phyloP scores from a whole-genome alignment of 2,888 invertebrate genomes.

The Marronus borbonicus region DNA sequence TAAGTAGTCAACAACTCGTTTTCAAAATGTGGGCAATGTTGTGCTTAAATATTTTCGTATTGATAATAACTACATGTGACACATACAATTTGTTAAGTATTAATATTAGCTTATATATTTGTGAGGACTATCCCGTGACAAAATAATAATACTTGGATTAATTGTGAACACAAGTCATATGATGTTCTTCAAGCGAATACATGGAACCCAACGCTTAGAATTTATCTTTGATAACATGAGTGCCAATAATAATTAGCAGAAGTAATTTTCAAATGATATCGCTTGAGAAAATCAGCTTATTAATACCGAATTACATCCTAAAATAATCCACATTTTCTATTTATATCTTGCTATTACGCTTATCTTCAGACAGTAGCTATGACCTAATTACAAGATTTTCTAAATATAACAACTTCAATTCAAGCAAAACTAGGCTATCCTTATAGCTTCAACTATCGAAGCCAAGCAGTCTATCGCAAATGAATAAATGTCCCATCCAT shows the following conservation, averaged over 20 bases:
- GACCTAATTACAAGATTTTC: too few species aligned
- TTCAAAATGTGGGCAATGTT: not conserved
- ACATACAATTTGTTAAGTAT: constrained; percentile 2
- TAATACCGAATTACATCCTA: not conserved
- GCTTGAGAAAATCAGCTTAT: not conserved
- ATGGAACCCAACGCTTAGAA: too few species aligned
- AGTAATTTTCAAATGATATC: not conserved
- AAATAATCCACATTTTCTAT: not conserved
- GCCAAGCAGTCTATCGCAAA: too few species aligned
- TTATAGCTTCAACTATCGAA: too few species aligned
- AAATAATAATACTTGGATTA: not conserved
- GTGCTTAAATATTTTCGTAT: not conserved
- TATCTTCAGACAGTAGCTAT: too few species aligned
- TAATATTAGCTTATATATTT: not conserved
- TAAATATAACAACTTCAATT: too few species aligned
- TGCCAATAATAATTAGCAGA: not conserved
- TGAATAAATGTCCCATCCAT: too few species aligned
- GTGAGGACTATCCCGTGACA: not conserved
- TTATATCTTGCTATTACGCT: not conserved
- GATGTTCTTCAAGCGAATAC: too few species aligned
- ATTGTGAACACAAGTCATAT: not conserved
- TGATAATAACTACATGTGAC: not conserved
- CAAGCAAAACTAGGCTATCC: too few species aligned
- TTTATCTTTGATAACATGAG: too few species aligned
- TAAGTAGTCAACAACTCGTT: not conserved